Conservation (phyloP, 2,113 vertebrate genomes). For the Hippocampus abdominalis region DNA sequence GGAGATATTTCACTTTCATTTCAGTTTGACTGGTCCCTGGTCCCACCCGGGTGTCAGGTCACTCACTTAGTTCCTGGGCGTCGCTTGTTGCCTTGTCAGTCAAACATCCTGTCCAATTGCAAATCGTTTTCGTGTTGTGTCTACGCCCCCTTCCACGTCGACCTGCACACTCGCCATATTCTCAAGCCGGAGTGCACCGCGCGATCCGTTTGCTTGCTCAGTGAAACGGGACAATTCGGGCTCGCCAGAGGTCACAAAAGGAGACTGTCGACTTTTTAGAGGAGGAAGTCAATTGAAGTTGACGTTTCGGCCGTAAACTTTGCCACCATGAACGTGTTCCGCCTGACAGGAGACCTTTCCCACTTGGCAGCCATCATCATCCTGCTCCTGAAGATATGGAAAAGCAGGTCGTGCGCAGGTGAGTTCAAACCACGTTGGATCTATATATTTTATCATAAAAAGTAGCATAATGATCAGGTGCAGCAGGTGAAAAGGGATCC, state of each 20-base stretch:
- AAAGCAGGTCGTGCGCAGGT: slow-evolving; percentile 95
- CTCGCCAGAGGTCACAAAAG: not conserved
- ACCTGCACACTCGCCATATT: slow-evolving; percentile 69
- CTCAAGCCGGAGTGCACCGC: slow-evolving; percentile 25
- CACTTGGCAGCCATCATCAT: slow-evolving; percentile 96
- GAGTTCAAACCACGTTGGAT: slow-evolving; percentile 24
- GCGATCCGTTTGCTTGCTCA: slow-evolving; percentile 19
- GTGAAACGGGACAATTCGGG: not conserved
- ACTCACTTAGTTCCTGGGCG: slow-evolving; percentile 8
- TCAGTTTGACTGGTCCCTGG: not conserved
- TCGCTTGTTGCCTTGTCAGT: slow-evolving; percentile 5
- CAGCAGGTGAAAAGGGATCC: not conserved
- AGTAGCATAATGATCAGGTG: not conserved
- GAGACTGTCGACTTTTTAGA: not conserved
- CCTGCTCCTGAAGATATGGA: slow-evolving; percentile 96
- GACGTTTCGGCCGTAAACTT: not conserved
- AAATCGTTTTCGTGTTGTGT: not conserved
- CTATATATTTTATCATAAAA: too few species aligned
- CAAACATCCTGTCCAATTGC: slow-evolving; percentile 42
- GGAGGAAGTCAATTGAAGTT: not conserved
- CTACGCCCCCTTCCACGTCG: slow-evolving; percentile 73
- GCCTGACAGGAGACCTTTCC: slow-evolving; percentile 89
- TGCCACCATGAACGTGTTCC: slow-evolving; percentile 87
- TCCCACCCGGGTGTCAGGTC: slow-evolving; percentile 4
- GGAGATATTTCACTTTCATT: not conserved